Evolutionary conservation across 1,140 invertebrate species (phyloP).

Genomic region (Hirudo medicinalis): DNA sequence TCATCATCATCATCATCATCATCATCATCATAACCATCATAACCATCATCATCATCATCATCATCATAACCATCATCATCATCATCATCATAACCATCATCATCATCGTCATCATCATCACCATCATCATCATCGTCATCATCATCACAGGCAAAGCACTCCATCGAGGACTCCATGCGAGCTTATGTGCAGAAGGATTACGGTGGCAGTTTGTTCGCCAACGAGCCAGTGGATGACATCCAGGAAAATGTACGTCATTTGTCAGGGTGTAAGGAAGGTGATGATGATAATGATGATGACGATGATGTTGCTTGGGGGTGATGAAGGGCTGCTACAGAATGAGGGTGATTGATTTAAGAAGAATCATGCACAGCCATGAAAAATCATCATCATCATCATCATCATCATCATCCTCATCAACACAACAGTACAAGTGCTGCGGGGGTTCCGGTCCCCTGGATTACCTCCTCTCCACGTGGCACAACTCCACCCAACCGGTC

Average conservation of each 20-base stretch:
- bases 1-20: not conserved
- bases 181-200: conserved; percentile 8
- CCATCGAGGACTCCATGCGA: conserved; percentile 12
- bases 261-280: not conserved
- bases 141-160: conserved; percentile 3
- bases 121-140: conserved; percentile 7
- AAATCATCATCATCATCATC: too few relatives aligned
- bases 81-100: conserved; percentile 5
- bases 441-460: not conserved
- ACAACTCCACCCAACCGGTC: not conserved
- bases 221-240: not conserved
- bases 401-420: too few relatives aligned
- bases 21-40: not conserved
- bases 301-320: too few relatives aligned
- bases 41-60: not conserved
- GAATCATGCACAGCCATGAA: too few relatives aligned
- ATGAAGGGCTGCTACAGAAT: too few relatives aligned
- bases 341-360: too few relatives aligned
- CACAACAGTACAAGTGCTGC: conserved; percentile 2
- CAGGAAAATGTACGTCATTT: not conserved
- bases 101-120: conserved; percentile 1
- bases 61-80: conserved; percentile 5
- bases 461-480: conserved; percentile 10
- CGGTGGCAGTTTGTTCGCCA: not conserved
- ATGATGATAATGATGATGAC: too few relatives aligned